Evolutionary conservation across 2,797 vertebrate species (phyloP).

Genomic region (Premnoplex brunnescens): DNA sequence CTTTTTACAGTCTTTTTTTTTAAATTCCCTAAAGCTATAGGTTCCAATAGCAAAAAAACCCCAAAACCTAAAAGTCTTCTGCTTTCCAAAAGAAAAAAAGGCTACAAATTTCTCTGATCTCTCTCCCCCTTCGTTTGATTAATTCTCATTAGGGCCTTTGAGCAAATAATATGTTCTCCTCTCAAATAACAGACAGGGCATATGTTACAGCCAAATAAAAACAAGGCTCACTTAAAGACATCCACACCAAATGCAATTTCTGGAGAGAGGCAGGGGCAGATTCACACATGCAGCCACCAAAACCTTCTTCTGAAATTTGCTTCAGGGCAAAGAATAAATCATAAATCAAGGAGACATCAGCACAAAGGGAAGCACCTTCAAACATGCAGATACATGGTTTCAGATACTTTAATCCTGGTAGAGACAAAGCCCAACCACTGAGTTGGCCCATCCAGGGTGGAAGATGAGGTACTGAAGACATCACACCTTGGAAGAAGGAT

Average conservation of each 20-base stretch:
- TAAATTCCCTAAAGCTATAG: not conserved
- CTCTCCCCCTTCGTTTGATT: not conserved
- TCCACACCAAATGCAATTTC: constrained; percentile 41
- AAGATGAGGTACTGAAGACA: not conserved
- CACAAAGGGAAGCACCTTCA: not conserved
- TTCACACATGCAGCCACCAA: not conserved
- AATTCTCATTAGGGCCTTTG: constrained; percentile 68
- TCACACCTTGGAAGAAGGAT: not conserved
- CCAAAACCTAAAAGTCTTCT: not conserved
- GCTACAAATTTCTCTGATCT: not conserved
- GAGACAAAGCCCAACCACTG: not conserved
- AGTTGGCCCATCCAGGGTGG: accelerated
- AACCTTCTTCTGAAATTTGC: not conserved
- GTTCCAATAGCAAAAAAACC: not conserved
- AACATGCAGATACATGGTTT: not conserved
- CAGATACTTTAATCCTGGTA: not conserved
- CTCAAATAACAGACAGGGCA: constrained; percentile 60
- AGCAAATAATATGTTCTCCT: constrained; percentile 63
- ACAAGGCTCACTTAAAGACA: constrained; percentile 64
- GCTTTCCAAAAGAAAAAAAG: not conserved
- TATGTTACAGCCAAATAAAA: constrained; percentile 65
- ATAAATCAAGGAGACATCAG: not conserved
- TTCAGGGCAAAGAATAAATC: not conserved
- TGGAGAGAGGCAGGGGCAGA: constrained; percentile 12
- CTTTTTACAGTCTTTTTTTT: not conserved